Evolutionary conservation across 2,888 invertebrate species (phyloP).

Genomic region (Drosophila helvetica): DNA sequence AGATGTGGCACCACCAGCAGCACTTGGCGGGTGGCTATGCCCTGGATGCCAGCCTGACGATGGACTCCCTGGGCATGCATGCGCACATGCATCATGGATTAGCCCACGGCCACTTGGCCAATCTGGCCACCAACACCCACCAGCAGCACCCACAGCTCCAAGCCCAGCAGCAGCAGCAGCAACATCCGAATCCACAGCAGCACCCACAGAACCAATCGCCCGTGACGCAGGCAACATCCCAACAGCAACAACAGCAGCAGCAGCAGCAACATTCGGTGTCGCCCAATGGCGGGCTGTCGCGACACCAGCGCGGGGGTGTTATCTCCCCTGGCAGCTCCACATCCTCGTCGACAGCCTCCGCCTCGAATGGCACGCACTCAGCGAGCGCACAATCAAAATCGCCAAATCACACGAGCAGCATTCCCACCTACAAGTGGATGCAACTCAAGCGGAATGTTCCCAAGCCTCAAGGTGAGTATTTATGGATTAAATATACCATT

Average conservation of each 20-base stretch:
- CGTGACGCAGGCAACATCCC: constrained; percentile 28
- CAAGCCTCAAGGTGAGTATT: constrained; percentile 92
- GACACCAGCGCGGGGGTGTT: constrained; percentile 78
- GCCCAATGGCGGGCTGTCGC: constrained; percentile 64
- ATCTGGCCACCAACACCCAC: constrained; percentile 58
- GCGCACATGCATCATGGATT: constrained; percentile 80
- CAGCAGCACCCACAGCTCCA: constrained; percentile 59
- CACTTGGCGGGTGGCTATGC: constrained; percentile 74
- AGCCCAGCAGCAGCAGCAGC: constrained; percentile 51
- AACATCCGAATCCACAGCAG: constrained; percentile 49
- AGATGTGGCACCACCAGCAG: constrained; percentile 81
- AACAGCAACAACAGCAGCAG: constrained; percentile 54
- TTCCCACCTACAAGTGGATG: constrained; percentile 99
- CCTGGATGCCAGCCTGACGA: constrained; percentile 65
- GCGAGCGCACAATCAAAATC: constrained; percentile 79
- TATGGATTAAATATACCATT: too few relatives aligned
- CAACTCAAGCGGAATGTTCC: constrained; percentile 98
- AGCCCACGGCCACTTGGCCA: constrained; percentile 68
- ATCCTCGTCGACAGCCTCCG: constrained; percentile 73
- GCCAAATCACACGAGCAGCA: constrained; percentile 79
- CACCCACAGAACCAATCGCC: constrained; percentile 47
- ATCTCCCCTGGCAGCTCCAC: constrained; percentile 82
- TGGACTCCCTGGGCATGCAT: constrained; percentile 78
- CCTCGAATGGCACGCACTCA: constrained; percentile 61
- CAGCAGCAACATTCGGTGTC: constrained; percentile 67